These are phyloP conservation scores for Cryptoprocta ferox DNA, from an alignment of 2,797 vertebrate species.

Conservation along the genomic window DNA sequence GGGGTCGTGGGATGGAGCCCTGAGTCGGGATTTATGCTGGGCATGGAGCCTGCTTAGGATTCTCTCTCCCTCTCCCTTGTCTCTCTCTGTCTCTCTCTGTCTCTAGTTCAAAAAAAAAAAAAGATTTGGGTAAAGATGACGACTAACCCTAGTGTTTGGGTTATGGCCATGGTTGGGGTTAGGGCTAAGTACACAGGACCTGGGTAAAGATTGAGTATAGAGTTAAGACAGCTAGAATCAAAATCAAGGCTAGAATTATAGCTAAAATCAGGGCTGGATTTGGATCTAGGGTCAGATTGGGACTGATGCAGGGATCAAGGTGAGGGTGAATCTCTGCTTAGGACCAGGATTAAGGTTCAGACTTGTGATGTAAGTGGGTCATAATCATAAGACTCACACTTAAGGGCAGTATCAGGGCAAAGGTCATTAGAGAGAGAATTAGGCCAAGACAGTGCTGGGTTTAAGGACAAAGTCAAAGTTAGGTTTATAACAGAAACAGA, in stretches of 20 bases:
- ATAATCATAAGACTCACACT: background rate
- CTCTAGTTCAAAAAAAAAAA: too few relatives aligned
- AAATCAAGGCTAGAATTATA: background rate
- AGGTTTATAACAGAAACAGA: background rate
- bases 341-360: background rate
- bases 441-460: background rate
- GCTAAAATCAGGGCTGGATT: background rate
- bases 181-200: background rate
- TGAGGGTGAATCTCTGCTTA: background rate
- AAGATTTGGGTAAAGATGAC: background rate
- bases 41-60: too few relatives aligned
- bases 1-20: too few relatives aligned
- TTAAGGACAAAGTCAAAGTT: background rate
- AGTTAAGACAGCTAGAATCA: background rate
- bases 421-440: background rate
- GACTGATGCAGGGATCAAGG: background rate
- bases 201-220: background rate
- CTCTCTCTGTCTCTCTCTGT: too few relatives aligned
- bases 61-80: too few relatives aligned
- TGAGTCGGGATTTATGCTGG: too few relatives aligned
- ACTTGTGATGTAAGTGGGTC: background rate
- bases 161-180: background rate
- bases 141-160: background rate
- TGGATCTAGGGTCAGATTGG: background rate
- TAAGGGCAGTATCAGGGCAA: background rate